Evolutionary conservation across 2,113 vertebrate genomes (phyloP), one percentile per base, ranked within the genome.

Genomic region (Oriolus oriolus): DNA sequence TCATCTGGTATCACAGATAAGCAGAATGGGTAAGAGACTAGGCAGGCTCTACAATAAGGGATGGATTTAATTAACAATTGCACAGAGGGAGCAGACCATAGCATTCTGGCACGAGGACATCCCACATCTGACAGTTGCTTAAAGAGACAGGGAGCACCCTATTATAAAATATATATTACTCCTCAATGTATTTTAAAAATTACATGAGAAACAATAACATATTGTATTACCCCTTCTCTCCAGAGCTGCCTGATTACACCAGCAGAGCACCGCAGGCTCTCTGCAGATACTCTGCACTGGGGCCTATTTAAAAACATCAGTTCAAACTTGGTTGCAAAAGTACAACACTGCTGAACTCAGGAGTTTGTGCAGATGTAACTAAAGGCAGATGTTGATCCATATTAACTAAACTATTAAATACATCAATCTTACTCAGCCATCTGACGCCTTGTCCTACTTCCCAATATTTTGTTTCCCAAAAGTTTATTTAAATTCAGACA

Each of bases 51-150:
- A 92, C 90, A 97, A 92, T 95, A 96, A 96, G 96, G 88, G 76
- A 96, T 95, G 85, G 93, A 96, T 95, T 96, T 95, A 95, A 97
- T 96, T 96, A 95, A 95, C 84, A 91, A 85, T 95, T 93, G 88
- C 93, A 90, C 86, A 93, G 92, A 93, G 95, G 96, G 95, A 96
- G 69, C 92, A 94, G 88, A 94, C 90, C 27, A 6, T 92, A 94
- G 90, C 90, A 66, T 93, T 94, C 94, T 96, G 95, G 95, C 96
- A 94, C 0, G 0, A 81, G 71, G 91, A 96, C 86, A 93, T 95
- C 65, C 88, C 93, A 53, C 57, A 90, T 95, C 92, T 96, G 88
- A 97, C 92, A 94, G 95, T 90, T 94, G 89, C 87, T 97, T 95
- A 96, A 96, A 97, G 95, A 93, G 92, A 96, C 83, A 96, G 82